phyloP scores from a whole-genome alignment of 1,140 invertebrate species.

The Drosophila santomea region DNA sequence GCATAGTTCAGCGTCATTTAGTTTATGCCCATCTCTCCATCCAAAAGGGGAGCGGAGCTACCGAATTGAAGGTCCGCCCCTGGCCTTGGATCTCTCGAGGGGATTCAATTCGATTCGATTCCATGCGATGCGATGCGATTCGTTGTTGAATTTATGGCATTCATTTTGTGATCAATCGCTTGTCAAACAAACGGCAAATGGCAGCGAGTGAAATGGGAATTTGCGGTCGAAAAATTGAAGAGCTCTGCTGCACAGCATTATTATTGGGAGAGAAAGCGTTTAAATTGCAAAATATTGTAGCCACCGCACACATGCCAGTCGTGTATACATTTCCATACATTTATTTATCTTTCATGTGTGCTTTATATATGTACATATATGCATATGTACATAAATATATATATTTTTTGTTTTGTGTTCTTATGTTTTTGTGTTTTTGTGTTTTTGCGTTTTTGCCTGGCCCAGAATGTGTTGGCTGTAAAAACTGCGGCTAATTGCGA shows the following conservation, averaged over 20 bases:
- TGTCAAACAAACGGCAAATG: constrained; percentile 53
- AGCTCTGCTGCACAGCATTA: constrained; percentile 19
- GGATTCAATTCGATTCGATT: not conserved
- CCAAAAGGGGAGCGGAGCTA: not conserved
- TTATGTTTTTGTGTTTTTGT: not conserved
- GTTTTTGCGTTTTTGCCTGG: not conserved
- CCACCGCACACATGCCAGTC: not conserved
- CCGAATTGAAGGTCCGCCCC: not conserved
- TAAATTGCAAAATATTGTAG: constrained; percentile 39
- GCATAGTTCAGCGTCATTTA: constrained; percentile 68
- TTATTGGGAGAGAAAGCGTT: constrained; percentile 26
- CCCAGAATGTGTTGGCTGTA: constrained; percentile 27
- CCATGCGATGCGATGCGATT: constrained; percentile 8
- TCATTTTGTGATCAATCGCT: constrained; percentile 72
- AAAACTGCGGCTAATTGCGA: constrained; percentile 73
- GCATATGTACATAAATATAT: not conserved
- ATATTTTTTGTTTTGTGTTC: not conserved
- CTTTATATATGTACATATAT: not conserved
- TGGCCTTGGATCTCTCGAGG: not conserved
- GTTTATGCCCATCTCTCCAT: constrained; percentile 14
- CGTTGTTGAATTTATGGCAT: constrained; percentile 68
- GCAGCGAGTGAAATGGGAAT: constrained; percentile 64
- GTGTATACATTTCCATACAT: constrained; percentile 29
- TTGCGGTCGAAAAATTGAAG: constrained; percentile 66
- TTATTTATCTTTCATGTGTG: constrained; percentile 44